phyloP scores from a whole-genome alignment of 1,140 invertebrate species.

The Drosophila kanapiae region DNA sequence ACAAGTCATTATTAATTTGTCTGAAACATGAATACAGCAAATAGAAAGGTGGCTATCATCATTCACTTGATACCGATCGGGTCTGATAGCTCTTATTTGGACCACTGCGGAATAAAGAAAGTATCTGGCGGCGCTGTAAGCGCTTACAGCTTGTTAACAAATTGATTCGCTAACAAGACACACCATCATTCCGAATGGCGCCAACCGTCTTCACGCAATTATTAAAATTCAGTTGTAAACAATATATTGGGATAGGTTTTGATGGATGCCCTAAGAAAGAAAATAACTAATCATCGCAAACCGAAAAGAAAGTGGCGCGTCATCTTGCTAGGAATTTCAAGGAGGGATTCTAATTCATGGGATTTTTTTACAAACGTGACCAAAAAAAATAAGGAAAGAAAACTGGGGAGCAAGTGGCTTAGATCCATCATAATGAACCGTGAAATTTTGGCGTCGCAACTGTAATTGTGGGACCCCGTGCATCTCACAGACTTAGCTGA shows the following conservation, averaged over 20 bases:
- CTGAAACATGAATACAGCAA: slow-evolving; percentile 21
- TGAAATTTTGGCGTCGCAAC: slow-evolving; percentile 73
- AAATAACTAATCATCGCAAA: slow-evolving; percentile 66
- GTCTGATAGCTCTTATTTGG: slow-evolving; percentile 22
- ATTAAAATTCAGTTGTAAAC: slow-evolving; percentile 55
- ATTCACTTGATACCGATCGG: slow-evolving; percentile 31
- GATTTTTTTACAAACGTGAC: slow-evolving; percentile 31
- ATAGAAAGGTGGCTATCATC: slow-evolving; percentile 25
- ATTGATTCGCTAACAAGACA: slow-evolving; percentile 77
- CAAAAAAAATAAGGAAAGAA: not conserved
- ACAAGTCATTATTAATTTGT: slow-evolving; percentile 45
- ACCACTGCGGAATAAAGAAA: slow-evolving; percentile 32
- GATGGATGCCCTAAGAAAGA: slow-evolving; percentile 35
- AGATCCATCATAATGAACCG: slow-evolving; percentile 70
- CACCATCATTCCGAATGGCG: slow-evolving; percentile 56
- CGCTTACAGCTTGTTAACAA: slow-evolving; percentile 70
- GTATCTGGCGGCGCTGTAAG: slow-evolving; percentile 35
- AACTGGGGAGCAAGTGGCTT: slow-evolving; percentile 35
- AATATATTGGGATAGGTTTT: slow-evolving; percentile 58
- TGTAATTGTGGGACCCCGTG: slow-evolving; percentile 39
- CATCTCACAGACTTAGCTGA: slow-evolving; percentile 59
- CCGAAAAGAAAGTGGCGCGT: slow-evolving; percentile 65
- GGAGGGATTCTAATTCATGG: slow-evolving; percentile 39
- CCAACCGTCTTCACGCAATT: slow-evolving; percentile 65
- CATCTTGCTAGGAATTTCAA: slow-evolving; percentile 59